Base-by-base conservation (phyloP, 2,797 vertebrate genomes). In the Megaceryle alcyon region DNA sequence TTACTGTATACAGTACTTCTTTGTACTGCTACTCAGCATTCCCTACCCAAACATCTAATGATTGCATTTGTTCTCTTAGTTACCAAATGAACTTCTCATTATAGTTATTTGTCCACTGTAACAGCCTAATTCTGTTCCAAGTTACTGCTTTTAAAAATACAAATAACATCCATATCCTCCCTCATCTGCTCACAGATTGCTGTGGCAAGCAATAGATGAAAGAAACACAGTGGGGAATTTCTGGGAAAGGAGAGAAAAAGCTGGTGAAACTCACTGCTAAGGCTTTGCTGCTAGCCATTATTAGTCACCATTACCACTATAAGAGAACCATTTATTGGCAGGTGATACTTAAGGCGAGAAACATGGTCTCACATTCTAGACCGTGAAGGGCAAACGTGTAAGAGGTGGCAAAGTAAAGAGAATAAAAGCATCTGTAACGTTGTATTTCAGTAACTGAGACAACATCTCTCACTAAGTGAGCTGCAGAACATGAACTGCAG, bases 321-420 rank as follows among this genome's bases (percentile, higher is more conserved):
- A 18, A 77, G 13, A 2, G 23, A 90, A 83, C 8, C 5, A 14
- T 23, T 51, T 57, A 68, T 29, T n/a, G 23, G 28, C 54, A 90
- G 46, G 31, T 46, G 49, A 61, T 20, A 81, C 5, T 21, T 69
- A 28, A 82, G 51, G 56, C 1, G 0, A 88, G 46, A 93, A 82
- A 81, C 1, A 0, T 11, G 14, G 28, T 46, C 60, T 82, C 14
- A 23, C n/a, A 56, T 37, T 41, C 33, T 14, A 73, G n/a, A 51
- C 33, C 31, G 64, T 0, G 4, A 43, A 70, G 13, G 25, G 13
- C 12, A 10, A 61, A 33, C 0, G 21, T 7, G 0, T 37, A 89
- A 71, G 56, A 82, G 23, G 41, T 7, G 78, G 46, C 23, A 54
- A 57, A 73, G 51, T 33, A 59, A 57, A 73, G 51, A 31, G 13